Evolutionary conservation across 2,888 invertebrate genomes (phyloP).

Genomic region (Parnassius smintheus): DNA sequence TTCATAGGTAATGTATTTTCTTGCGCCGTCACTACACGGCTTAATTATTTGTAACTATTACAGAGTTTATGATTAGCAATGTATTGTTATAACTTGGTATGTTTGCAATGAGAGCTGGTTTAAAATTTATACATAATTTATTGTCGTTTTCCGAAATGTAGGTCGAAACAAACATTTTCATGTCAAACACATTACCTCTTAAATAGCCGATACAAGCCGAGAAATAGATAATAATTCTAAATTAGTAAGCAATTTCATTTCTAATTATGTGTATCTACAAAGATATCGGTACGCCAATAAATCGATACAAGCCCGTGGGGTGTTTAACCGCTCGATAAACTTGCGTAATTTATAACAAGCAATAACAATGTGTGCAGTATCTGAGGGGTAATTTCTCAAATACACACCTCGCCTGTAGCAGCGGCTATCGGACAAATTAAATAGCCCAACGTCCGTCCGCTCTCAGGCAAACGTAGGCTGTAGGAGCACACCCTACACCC

Average conservation of each 20-base stretch:
- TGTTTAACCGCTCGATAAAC: slow-evolving; percentile 60
- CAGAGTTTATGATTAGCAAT: no score
- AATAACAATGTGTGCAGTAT: slow-evolving; percentile 70
- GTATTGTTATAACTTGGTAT: no score
- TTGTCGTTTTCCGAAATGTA: neutral
- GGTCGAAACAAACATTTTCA: neutral
- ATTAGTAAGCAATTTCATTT: slow-evolving; percentile 20
- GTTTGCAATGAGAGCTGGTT: no score
- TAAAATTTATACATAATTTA: no score
- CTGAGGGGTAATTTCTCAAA: slow-evolving; percentile 71
- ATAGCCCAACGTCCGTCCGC: slow-evolving; percentile 35
- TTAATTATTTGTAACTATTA: no score
- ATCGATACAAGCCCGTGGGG: slow-evolving; percentile 41
- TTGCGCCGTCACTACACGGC: no score
- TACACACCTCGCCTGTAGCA: slow-evolving; percentile 63
- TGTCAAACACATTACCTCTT: slow-evolving; percentile 3
- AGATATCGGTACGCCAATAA: slow-evolving; percentile 22
- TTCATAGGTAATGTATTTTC: no score
- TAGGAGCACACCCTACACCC: slow-evolving; percentile 9
- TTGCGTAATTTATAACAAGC: slow-evolving; percentile 67
- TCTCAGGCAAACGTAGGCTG: slow-evolving; percentile 1
- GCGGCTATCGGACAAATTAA: slow-evolving; percentile 51
- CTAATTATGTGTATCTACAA: slow-evolving; percentile 19
- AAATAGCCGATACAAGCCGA: neutral
- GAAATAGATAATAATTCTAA: slow-evolving; percentile 5